A percentile compares a stretch with the other conserved stretches of the same genome.
These are phyloP conservation scores for Prolemur simus DNA, from an alignment of 2,113 vertebrate genomes.

Conservation along the genomic window DNA sequence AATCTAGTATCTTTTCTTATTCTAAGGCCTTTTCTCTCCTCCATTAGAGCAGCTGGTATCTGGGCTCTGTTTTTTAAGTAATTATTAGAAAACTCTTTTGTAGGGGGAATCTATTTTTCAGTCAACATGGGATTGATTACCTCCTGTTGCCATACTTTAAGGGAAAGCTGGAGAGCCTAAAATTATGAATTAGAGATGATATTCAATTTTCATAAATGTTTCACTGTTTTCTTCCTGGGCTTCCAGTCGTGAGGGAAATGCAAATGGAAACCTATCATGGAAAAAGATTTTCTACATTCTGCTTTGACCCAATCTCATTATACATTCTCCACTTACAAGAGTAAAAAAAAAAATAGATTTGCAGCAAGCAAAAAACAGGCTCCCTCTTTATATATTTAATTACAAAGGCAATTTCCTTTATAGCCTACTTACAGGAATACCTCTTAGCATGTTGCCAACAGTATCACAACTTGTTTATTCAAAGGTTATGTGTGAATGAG, in stretches of 20 bases:
- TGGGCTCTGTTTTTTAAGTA: not conserved
- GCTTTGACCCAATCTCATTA: constrained; percentile 32
- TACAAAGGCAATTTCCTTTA: constrained; percentile 77
- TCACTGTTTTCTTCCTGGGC: constrained; percentile 24
- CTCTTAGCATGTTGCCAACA: constrained; percentile 69
- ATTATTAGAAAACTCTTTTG: not conserved
- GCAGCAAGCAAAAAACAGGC: constrained; percentile 17
- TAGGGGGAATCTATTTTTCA: not conserved
- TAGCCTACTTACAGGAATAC: constrained; percentile 74
- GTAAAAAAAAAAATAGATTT: not conserved
- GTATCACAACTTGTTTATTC: constrained; percentile 75
- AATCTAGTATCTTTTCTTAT: not conserved
- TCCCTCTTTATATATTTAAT: constrained; percentile 65
- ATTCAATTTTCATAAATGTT: constrained; percentile 28
- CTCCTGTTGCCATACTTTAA: not conserved
- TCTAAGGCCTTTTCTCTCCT: not conserved
- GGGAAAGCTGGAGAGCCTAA: not conserved
- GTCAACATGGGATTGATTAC: not conserved
- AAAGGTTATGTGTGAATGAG: constrained; percentile 74
- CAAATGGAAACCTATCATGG: not conserved
- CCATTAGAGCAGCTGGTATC: not conserved
- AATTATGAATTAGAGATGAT: constrained; percentile 46
- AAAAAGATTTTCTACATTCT: constrained; percentile 11
- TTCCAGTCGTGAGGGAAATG: constrained; percentile 23
- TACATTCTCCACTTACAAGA: constrained; percentile 25